These are phyloP conservation scores for Antedon mediterranea DNA, from an alignment of 53 echinoderm and acorn worm species.

Conservation along the genomic window DNA sequence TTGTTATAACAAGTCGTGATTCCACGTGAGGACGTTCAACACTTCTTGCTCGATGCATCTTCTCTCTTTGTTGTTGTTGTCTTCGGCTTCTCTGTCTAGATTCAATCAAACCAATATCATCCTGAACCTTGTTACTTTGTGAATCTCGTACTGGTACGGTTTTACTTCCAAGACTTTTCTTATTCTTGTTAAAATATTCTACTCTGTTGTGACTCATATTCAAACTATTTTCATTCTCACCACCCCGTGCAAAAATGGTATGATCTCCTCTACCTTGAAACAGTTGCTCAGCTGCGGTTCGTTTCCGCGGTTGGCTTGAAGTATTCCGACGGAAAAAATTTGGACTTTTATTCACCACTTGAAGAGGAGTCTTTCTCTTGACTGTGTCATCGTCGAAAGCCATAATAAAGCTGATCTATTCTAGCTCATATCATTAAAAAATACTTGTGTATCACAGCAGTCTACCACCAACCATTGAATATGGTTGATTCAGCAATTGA, in stretches of 20 bases:
- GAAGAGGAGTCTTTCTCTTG: slow-evolving; percentile 19
- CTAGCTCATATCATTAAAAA: neutral
- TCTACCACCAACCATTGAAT: neutral
- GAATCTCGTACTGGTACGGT: neutral
- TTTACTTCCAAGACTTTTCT: neutral
- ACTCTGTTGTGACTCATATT: neutral
- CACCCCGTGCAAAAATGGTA: slow-evolving; percentile 21
- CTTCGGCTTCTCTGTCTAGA: neutral
- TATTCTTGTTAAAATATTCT: neutral
- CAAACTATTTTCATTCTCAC: neutral
- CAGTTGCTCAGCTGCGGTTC: slow-evolving; percentile 33
- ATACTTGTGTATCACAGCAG: neutral
- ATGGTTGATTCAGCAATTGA: neutral
- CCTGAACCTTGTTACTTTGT: neutral
- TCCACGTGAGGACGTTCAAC: neutral
- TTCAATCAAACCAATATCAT: neutral
- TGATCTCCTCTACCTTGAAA: slow-evolving; percentile 36
- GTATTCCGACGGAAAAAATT: slow-evolving; percentile 38
- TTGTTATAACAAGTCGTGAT: neutral
- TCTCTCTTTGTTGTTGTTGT: neutral
- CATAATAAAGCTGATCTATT: too few relatives aligned
- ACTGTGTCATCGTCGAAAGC: neutral
- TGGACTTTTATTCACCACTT: slow-evolving; percentile 57
- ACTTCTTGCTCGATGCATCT: neutral
- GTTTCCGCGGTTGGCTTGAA: slow-evolving; percentile 15